Evolutionary conservation across 2,888 invertebrate species (phyloP).

Genomic region (Himalopsyche kuldschensis): DNA sequence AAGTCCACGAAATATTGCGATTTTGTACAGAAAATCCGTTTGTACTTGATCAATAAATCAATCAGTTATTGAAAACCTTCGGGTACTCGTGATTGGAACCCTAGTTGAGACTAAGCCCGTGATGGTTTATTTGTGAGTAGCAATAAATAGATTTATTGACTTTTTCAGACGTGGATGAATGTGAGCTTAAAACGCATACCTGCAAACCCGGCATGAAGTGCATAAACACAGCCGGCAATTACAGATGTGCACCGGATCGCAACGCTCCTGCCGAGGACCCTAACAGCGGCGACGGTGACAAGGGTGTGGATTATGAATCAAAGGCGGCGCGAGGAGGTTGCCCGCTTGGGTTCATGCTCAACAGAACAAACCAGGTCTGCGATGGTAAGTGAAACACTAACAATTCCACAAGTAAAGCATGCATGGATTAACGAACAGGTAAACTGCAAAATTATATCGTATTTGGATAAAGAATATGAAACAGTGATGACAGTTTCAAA

Average conservation of each 20-base stretch:
- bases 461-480: too few species aligned
- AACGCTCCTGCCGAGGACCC: background rate
- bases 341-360: slow-evolving; percentile 61
- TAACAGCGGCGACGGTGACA: background rate
- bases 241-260: slow-evolving; percentile 60
- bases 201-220: slow-evolving; percentile 64
- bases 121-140: too few species aligned
- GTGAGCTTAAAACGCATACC: slow-evolving; percentile 62
- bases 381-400: slow-evolving; percentile 49
- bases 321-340: slow-evolving; percentile 46
- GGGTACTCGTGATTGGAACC: too few species aligned
- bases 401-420: background rate
- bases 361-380: slow-evolving; percentile 59
- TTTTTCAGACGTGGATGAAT: slow-evolving; percentile 76
- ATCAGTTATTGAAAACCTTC: too few species aligned
- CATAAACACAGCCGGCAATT: slow-evolving; percentile 69
- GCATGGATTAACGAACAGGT: too few species aligned
- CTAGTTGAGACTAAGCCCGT: too few species aligned
- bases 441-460: too few species aligned
- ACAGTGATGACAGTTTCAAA: too few species aligned
- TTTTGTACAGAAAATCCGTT: too few species aligned
- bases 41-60: too few species aligned
- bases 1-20: too few species aligned
- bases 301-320: slow-evolving; percentile 44
- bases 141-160: background rate